Evolutionary conservation across 1,140 invertebrate genomes (phyloP), one percentile per base, ranked within the genome.

Genomic region (Euglossa dilemma): DNA sequence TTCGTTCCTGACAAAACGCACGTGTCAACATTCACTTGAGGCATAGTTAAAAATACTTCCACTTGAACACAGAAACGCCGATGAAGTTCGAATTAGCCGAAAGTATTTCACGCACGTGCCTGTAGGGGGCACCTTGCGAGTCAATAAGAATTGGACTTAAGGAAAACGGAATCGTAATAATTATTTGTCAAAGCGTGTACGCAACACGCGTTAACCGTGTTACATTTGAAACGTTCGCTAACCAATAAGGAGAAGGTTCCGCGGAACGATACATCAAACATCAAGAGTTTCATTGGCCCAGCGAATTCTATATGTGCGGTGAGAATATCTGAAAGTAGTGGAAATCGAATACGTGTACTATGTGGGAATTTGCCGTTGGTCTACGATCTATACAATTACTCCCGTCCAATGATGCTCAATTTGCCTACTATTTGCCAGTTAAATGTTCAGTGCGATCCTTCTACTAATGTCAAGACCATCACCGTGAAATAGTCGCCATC

Each of bases 401-500:
- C 5, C 14, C 57, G 20, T 75, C n/a, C 63, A 50, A 76, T 56
- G 36, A 69, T 76, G 43, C 25, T 63, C 80, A 54, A 63, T 70
- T 70, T 70, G 74, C 28, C 64, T 61, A 18, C 36, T 52, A 64
- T 57, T 77, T 45, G 11, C 25, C 14, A 77, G 14, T 52, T 69
- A 69, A 77, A 77, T 70, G 74, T 70, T n/a, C 54, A 45, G 25
- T 56, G 47, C 16, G 56, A 78, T 78, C 66, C 76, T 63, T 79
- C 82, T 84, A 59, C 25, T 69, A 67, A 79, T 70, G 84, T 83
- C 57, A 85, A 85, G 74, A 77, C 36, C 75, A 28, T 54, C 45
- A 47, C 61, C 36, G 64, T 85, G 75, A 74, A 87, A 76, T 77
- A 85, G 87, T 88, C 86, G 87, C 87, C 87, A 88, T 88, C 83